Percentiles rank a stretch among this genome's conserved stretches.
Evolutionary conservation across 2,797 vertebrate genomes (phyloP).

Genomic region (Bovichtus variegatus): DNA sequence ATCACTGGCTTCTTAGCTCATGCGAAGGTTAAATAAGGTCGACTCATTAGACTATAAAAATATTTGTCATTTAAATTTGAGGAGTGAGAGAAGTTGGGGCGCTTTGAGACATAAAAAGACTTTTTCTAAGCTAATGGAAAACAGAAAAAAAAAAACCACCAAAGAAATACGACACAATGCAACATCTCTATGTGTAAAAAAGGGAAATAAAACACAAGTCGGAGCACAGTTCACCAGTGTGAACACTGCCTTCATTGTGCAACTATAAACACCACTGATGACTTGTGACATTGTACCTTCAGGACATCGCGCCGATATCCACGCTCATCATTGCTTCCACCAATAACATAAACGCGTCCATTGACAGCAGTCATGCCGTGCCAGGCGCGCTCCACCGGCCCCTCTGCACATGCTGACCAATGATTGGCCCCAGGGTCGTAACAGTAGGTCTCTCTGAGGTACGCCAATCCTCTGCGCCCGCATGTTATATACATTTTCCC

Average conservation of each 20-base stretch:
- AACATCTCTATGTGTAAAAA: not conserved
- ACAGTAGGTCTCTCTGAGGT: slow-evolving; percentile 92
- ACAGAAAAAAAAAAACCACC: no score
- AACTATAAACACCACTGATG: not conserved
- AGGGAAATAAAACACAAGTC: not conserved
- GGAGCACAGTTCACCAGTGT: not conserved
- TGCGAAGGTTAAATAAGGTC: not conserved
- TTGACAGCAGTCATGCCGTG: slow-evolving; percentile 92
- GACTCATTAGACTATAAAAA: not conserved
- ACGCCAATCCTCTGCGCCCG: slow-evolving; percentile 90
- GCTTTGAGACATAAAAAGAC: no score
- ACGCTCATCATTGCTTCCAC: slow-evolving; percentile 93
- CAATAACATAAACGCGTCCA: slow-evolving; percentile 91
- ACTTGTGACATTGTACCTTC: slow-evolving; percentile 75
- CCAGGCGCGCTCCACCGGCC: slow-evolving; percentile 94
- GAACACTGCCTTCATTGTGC: not conserved
- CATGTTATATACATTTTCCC: slow-evolving; percentile 94
- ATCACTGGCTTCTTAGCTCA: not conserved
- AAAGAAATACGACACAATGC: not conserved
- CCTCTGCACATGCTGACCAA: slow-evolving; percentile 88
- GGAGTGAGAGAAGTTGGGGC: not conserved
- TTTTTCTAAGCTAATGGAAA: no score
- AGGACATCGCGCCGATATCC: slow-evolving; percentile 92
- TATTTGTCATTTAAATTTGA: slow-evolving; percentile 7
- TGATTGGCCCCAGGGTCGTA: slow-evolving; percentile 88